phyloP scores from a whole-genome alignment of 2,113 vertebrate species.

The Hipposideros armiger region DNA sequence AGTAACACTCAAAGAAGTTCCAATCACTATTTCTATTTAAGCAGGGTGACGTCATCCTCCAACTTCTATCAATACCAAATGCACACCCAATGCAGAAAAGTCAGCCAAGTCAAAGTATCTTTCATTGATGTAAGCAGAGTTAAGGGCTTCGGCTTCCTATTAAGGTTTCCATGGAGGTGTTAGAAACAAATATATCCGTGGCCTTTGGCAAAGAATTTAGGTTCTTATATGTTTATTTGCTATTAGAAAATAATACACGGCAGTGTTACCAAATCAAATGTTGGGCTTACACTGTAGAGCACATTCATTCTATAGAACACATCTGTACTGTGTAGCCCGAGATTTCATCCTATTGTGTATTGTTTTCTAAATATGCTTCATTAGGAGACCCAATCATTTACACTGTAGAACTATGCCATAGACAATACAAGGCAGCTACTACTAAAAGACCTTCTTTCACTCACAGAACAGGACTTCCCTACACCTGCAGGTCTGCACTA shows the following conservation, averaged over 20 bases:
- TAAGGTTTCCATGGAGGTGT: conserved; percentile 45
- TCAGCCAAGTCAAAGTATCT: conserved; percentile 3
- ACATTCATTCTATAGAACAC: not conserved
- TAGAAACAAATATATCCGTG: conserved; percentile 52
- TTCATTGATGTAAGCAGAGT: not conserved
- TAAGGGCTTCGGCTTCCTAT: conserved; percentile 21
- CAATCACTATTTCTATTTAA: conserved; percentile 28
- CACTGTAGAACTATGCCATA: not conserved
- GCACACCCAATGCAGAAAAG: not conserved
- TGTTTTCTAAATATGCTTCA: not conserved
- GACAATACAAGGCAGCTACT: not conserved
- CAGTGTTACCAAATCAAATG: conserved; percentile 1
- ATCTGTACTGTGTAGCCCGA: not conserved
- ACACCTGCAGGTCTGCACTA: not conserved
- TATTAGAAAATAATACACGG: conserved; percentile 28
- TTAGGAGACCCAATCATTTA: not conserved
- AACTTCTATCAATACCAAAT: not conserved
- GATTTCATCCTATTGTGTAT: conserved; percentile 6
- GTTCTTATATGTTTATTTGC: conserved; percentile 33
- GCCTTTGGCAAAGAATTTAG: conserved; percentile 45
- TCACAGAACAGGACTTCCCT: not conserved
- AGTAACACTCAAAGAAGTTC: not conserved
- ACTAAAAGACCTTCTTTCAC: conserved; percentile 39
- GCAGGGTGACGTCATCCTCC: not conserved
- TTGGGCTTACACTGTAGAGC: not conserved